Percentiles rank a stretch among this genome's conserved stretches.
Conservation (phyloP, 2,888 invertebrate species). For the Unio delphinus region DNA sequence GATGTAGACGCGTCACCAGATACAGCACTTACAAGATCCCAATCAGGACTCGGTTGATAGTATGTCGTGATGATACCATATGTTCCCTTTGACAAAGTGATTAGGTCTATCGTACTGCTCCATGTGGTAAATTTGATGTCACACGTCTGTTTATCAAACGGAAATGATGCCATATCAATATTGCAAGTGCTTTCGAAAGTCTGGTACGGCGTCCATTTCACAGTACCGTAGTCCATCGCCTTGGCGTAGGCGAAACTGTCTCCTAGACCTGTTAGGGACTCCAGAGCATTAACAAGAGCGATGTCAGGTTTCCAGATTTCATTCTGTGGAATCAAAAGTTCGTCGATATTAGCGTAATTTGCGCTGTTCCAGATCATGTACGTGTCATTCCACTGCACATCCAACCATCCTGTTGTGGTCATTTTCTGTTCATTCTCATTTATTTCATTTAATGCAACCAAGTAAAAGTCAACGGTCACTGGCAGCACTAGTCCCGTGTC, state of each 20-base stretch:
- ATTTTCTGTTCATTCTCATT: conserved; percentile 40
- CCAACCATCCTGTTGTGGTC: conserved; percentile 29
- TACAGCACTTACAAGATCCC: conserved; percentile 25
- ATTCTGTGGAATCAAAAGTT: conserved; percentile 28
- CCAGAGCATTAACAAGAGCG: conserved; percentile 31
- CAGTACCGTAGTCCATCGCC: conserved; percentile 14
- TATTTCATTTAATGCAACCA: conserved; percentile 29
- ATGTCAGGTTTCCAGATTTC: conserved; percentile 45
- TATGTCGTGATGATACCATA: conserved; percentile 18
- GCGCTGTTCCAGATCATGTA: conserved; percentile 31
- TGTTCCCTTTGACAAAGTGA: conserved; percentile 15
- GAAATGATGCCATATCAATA: conserved; percentile 34
- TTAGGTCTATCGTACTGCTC: conserved; percentile 30
- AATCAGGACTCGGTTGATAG: conserved; percentile 37
- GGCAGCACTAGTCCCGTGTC: conserved; percentile 26
- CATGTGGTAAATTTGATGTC: conserved; percentile 32
- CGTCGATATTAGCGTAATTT: conserved; percentile 21
- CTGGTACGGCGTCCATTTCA: conserved; percentile 34
- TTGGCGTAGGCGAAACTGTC: conserved; percentile 25
- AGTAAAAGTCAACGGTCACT: conserved; percentile 25
- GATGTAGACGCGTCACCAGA: conserved; percentile 21
- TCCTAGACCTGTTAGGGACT: conserved; percentile 28
- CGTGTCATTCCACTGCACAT: conserved; percentile 32
- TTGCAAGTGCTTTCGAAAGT: conserved; percentile 33
- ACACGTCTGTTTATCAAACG: conserved; percentile 31